These are phyloP conservation scores for Mormyrus iriodes DNA, from an alignment of 2,113 vertebrate genomes.

Conservation along the genomic window DNA sequence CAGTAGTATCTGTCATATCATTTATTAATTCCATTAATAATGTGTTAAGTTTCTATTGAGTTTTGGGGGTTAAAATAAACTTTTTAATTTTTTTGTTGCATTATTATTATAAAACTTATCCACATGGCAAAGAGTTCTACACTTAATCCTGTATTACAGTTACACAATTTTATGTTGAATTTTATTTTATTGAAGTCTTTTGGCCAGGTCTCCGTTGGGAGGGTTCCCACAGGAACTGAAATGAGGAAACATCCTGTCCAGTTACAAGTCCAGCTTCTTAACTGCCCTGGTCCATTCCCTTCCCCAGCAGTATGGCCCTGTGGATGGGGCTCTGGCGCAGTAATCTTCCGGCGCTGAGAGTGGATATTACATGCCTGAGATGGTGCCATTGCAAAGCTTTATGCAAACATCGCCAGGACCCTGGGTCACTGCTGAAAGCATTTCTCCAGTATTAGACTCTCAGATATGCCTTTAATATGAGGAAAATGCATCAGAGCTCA, in stretches of 20 bases:
- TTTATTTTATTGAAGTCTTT: neutral
- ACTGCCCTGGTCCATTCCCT: neutral
- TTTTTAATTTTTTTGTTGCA: neutral
- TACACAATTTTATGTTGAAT: neutral
- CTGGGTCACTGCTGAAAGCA: constrained; percentile 37
- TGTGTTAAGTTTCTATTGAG: neutral
- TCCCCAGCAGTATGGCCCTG: neutral
- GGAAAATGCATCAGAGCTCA: constrained; percentile 65
- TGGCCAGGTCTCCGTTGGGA: neutral
- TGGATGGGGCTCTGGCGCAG: neutral
- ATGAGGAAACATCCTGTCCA: neutral
- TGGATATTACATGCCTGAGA: neutral
- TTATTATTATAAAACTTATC: neutral
- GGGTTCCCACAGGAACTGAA: neutral
- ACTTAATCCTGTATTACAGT: neutral
- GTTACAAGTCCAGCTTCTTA: neutral
- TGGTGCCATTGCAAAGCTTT: neutral
- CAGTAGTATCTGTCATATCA: neutral
- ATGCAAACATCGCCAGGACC: neutral
- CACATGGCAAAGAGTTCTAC: neutral
- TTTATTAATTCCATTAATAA: neutral
- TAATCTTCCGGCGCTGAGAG: neutral
- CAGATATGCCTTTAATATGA: constrained; percentile 70
- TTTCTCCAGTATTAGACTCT: constrained; percentile 56
- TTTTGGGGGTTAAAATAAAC: neutral